Base-by-base conservation (phyloP, 2,888 invertebrate genomes). In the Psylliodes chrysocephalus region DNA sequence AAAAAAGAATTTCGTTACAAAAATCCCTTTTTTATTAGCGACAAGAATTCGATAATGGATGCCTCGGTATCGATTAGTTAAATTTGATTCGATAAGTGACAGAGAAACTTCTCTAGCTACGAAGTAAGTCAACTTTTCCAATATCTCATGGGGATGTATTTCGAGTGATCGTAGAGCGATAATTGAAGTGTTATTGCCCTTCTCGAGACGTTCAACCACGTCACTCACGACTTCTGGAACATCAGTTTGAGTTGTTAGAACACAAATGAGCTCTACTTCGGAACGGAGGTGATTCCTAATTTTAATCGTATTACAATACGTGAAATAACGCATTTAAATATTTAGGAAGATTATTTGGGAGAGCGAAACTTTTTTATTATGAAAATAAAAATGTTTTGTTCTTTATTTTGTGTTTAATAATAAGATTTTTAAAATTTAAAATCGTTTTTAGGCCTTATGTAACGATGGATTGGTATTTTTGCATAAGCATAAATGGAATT, bases 181-280 rank as follows among this genome's bases (percentile, higher is more conserved):
- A 46, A 46, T 46, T 46, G 46, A 46, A 46, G 46, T 46, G 46
- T 46, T 46, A 46, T 46, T 46, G 46, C 46, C 46, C 46, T 46
- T 19, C 46, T 46, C 22, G 14, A 25, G 46, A 22, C 46, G 5
- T 22, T 46, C 22, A n/a, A 12, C 19, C 7, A 25, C 25, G 44
- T 44, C 46, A 46, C 46, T 46, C 22, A 22, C 19, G 12, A 46
- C 46, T 46, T 46, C 12, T 25, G 46, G 46, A 12, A 46, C 46
- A 46, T 25, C 46, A 14, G 17, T 10, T 44, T 22, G 6, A 4
- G 22, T 40, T 40, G 40, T 7, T n/a, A 17, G 40, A 7, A 40
- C 40, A 7, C 40, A n/a, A 40, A 40, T n/a, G 40, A 40, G 40
- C 40, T 35, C 40, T 40, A n/a, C 17, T 40, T 17, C 6, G 40